These are phyloP conservation scores for Diachrysia chrysitis DNA, from an alignment of 2,888 invertebrate genomes.

Conservation along the genomic window DNA sequence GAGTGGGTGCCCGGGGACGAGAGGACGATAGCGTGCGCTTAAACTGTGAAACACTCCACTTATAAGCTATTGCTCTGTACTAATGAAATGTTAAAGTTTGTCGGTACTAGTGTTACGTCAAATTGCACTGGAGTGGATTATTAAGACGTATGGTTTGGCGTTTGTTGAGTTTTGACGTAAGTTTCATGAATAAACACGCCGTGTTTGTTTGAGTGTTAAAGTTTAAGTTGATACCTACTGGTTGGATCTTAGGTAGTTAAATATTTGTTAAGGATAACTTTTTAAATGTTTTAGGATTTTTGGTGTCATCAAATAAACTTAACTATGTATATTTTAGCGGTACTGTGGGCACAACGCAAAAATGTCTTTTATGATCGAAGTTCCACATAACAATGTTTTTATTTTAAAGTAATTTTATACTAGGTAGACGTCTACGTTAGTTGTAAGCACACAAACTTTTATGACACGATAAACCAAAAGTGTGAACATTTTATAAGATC, in stretches of 20 bases:
- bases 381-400: not conserved
- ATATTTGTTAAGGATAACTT: not conserved
- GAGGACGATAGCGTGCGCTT: constrained; percentile 68
- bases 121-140: constrained; percentile 41
- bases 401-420: not conserved
- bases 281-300: no score
- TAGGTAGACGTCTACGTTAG: not conserved
- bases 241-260: no score
- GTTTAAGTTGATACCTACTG: not conserved
- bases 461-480: constrained; percentile 24
- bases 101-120: constrained; percentile 58
- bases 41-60: constrained; percentile 76
- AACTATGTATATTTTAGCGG: not conserved
- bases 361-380: not conserved
- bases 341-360: not conserved
- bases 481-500: constrained; percentile 48
- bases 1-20: constrained; percentile 64
- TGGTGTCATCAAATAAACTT: not conserved
- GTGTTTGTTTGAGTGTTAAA: not conserved
- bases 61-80: constrained; percentile 70
- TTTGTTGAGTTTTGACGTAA: not conserved
- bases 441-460: constrained; percentile 1
- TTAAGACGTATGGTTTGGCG: constrained; percentile 31
- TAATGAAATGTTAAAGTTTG: constrained; percentile 71
- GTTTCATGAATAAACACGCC: not conserved